These are phyloP conservation scores for Mamestra configurata DNA, from an alignment of 1,140 invertebrate species.

Conservation along the genomic window DNA sequence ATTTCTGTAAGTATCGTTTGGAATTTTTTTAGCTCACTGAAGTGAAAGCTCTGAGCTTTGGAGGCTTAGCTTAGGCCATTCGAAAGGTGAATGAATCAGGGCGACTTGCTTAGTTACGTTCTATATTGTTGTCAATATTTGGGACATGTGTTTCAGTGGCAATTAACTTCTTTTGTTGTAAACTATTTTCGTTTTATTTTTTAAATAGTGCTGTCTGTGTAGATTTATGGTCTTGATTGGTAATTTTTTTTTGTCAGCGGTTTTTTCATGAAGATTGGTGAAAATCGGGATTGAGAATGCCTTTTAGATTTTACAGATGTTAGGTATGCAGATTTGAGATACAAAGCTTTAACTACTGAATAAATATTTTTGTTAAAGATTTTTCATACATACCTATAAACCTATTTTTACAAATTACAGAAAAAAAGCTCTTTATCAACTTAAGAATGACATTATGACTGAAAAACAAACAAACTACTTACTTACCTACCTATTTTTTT, in stretches of 20 bases:
- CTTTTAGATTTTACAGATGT: not conserved
- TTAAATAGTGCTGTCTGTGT: not conserved
- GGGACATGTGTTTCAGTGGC: conserved; percentile 2
- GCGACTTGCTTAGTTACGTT: conserved; percentile 52
- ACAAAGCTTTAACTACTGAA: not conserved
- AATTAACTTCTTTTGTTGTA: conserved; percentile 13
- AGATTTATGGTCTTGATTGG: not conserved
- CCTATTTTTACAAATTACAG: not conserved
- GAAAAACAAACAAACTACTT: conserved; percentile 4
- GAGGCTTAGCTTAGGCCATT: conserved; percentile 60
- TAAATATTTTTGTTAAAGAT: not conserved
- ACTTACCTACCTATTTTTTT: conserved; percentile 14
- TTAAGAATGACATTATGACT: not conserved
- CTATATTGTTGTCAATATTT: conserved; percentile 54
- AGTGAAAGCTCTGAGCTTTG: conserved; percentile 63
- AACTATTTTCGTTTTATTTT: not conserved
- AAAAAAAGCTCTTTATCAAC: not conserved
- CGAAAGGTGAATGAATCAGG: conserved; percentile 66
- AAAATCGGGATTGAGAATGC: not conserved
- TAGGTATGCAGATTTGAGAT: not conserved
- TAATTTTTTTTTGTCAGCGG: not conserved
- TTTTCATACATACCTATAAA: no score
- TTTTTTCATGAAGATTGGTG: not conserved
- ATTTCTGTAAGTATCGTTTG: conserved; percentile 73
- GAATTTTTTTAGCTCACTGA: conserved; percentile 50